Percentiles rank a stretch among this genome's conserved stretches.
Evolutionary conservation across 1,140 invertebrate species (phyloP).

Genomic region (Calycopis cecrops): DNA sequence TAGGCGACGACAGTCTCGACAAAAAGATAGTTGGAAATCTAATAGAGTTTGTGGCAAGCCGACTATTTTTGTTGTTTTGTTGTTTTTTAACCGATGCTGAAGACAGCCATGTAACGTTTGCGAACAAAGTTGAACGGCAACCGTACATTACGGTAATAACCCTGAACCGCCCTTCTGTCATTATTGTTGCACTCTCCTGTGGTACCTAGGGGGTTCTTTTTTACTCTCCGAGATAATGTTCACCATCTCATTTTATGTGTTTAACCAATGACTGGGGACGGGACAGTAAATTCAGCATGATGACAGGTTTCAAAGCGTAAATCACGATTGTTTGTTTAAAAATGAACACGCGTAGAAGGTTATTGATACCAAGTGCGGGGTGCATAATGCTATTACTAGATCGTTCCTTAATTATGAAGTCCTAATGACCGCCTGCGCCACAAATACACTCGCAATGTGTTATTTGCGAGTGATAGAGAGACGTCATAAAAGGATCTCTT

Average conservation of each 20-base stretch:
- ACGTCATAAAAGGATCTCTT: slow-evolving; percentile 18
- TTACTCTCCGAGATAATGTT: slow-evolving; percentile 11
- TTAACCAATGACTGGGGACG: slow-evolving; percentile 13
- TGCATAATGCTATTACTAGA: slow-evolving; percentile 19
- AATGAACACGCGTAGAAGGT: slow-evolving; percentile 7
- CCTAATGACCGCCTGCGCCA: slow-evolving; percentile 10
- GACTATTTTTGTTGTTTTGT: slow-evolving; percentile 58
- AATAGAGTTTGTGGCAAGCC: slow-evolving; percentile 65
- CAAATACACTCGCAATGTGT: slow-evolving; percentile 9
- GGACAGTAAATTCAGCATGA: slow-evolving; percentile 6
- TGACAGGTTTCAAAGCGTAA: slow-evolving; percentile 9
- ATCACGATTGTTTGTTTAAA: slow-evolving; percentile 16
- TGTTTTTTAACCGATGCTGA: slow-evolving; percentile 51
- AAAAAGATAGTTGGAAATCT: slow-evolving; percentile 67
- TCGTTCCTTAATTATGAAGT: slow-evolving; percentile 19
- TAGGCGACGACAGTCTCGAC: slow-evolving; percentile 57
- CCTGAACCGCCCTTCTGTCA: slow-evolving; percentile 54
- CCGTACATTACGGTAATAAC: slow-evolving; percentile 67
- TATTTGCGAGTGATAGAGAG: slow-evolving; percentile 16
- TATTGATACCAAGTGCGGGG: slow-evolving; percentile 2
- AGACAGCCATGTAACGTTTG: slow-evolving; percentile 59
- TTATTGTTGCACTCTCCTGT: slow-evolving; percentile 56
- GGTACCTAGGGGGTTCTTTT: slow-evolving; percentile 31
- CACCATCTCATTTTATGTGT: slow-evolving; percentile 13
- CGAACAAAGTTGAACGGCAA: slow-evolving; percentile 50